A percentile compares a stretch with the other conserved stretches of the same genome.
phyloP scores from a whole-genome alignment of 2,797 vertebrate species.

The Onychomys arenicola region DNA sequence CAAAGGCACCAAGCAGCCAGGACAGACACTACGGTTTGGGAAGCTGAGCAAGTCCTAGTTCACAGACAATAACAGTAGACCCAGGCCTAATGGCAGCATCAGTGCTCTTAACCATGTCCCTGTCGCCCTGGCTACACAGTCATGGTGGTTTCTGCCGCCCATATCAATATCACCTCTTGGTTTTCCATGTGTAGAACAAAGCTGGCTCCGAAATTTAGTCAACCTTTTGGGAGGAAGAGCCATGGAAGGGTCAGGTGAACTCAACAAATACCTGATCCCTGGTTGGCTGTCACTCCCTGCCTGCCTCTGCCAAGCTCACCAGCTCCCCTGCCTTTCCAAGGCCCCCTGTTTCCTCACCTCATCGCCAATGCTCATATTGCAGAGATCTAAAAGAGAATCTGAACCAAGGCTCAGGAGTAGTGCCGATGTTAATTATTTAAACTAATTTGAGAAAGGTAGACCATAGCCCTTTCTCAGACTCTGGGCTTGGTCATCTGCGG shows the following conservation, averaged over 20 bases:
- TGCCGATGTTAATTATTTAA: neutral
- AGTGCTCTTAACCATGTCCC: neutral
- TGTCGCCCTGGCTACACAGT: neutral
- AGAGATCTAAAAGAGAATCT: neutral
- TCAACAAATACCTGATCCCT: neutral
- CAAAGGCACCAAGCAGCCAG: neutral
- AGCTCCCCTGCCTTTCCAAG: neutral
- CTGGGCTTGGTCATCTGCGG: neutral
- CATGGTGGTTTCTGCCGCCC: neutral
- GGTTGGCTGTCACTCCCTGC: neutral
- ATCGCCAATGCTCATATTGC: no score
- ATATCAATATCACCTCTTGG: neutral
- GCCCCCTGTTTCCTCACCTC: neutral
- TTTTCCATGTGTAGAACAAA: neutral
- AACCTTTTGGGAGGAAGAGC: neutral
- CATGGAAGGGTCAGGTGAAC: neutral
- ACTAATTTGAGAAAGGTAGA: neutral
- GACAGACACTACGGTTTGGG: no score
- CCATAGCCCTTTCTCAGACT: neutral
- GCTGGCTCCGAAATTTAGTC: slow-evolving; percentile 3
- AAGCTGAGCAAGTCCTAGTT: neutral
- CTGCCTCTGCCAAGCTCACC: neutral
- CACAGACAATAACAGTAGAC: neutral
- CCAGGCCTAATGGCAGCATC: neutral
- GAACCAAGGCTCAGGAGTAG: neutral